Evolutionary conservation across 2,888 invertebrate genomes (phyloP), one percentile per base, ranked within the genome.

Genomic region (Idaea aversata): DNA sequence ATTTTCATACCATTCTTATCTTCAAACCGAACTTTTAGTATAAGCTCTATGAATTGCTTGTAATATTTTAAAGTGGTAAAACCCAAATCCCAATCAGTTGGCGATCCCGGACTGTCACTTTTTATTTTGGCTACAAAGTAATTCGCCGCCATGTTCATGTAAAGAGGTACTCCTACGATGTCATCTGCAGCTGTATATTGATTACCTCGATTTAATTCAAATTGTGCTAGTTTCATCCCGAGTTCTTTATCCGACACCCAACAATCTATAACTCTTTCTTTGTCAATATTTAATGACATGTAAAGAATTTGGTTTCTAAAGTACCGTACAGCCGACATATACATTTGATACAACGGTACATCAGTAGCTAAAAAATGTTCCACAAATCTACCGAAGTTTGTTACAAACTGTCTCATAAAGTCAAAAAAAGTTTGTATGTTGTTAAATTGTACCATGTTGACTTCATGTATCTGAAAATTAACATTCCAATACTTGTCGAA

Each of bases 391-490:
- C 15, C 4, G 7, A 13, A 16, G 34, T 59, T 16, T 15, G 0
- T 59, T 15, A 13, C 59, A 10, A 59, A 59, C 34, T 59, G 59
- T 16, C 4, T 10, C 59, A 59, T 59, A 34, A 13, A 59, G 7
- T 59, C 34, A 34, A 59, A 59, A 34, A 59, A 59, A 25, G 59
- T 7, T 16, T 59, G 13, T 16, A 59, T 59, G 10, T 59, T 59
- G 15, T 16, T 34, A 5, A 59, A 59, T 59, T 59, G 59, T 15
- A 10, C 34, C 13, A 25, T 15, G 5, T 59, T 59, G 4, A 59
- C 5, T 16, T 58, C 58, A 2, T 58, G n/a, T 16, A 13, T 7
- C 34, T 10, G 7, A 15, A 59, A 25, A 25, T 59, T 16, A 3
- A 15, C 13, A 34, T 59, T 59, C 59, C 59, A 59, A 34, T 7